Base-by-base conservation (phyloP, 2,888 invertebrate species). In the Tanypteryx hageni region DNA sequence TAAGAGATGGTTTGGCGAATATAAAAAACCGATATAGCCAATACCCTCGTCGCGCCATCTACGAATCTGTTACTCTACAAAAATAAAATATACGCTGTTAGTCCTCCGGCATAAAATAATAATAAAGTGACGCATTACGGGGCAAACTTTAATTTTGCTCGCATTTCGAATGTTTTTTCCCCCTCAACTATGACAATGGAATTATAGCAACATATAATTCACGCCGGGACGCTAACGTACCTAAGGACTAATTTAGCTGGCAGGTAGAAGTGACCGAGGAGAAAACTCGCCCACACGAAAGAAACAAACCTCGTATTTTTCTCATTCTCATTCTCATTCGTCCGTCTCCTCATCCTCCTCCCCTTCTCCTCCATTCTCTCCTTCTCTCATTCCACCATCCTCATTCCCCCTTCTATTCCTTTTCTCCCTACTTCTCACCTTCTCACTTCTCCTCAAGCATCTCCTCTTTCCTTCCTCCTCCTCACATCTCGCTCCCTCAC, bases 161-260 rank as follows among this genome's bases (percentile, higher is more conserved):
- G 22, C 76, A 76, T 18, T 22, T 68, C 9, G 68, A n/a, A 22
- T 22, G 68, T n/a, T 76, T 76, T 27, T 76, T 44, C 44, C n/a
- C n/a, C n/a, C 76, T 76, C 22, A 76, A 76, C 27, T 27, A 76
- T 22, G 76, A 76, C 76, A 76, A 76, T 27, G 44, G 76, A n/a
- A 27, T 76, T 76, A 76, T 11, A 27, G 76, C 22, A 76, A 76
- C 76, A 27, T 13, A 27, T 76, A 27, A 76, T 76, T 76, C 27
- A 27, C 76, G 27, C 76, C 76, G n/a, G 22, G 76, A 76, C 76
- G 9, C 76, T 27, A 22, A 44, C 27, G 11, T 27, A 27, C 22
- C 76, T 27, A 76, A 76, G 76, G 76, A 27, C 76, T 76, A 76
- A 76, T 76, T 76, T 27, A 76, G 76, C 22, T 76, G 76, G 76